Conservation (phyloP, 2,888 invertebrate genomes). For the Caenorhabditis sp. region DNA sequence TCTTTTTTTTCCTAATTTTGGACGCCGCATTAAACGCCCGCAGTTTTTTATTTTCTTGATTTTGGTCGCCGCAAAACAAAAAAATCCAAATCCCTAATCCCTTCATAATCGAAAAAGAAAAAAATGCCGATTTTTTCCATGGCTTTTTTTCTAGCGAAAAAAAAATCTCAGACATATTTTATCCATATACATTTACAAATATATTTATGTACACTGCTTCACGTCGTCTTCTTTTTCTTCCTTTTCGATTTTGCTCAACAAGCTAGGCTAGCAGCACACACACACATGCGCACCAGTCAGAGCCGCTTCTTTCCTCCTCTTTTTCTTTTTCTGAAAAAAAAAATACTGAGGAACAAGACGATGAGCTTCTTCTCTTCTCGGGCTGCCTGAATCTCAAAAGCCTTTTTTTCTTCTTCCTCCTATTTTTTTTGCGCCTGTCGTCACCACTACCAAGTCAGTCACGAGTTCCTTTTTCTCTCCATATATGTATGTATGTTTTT, state of each 20-base stretch:
- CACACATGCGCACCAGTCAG: slow-evolving; percentile 4
- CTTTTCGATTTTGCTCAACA: slow-evolving; percentile 42
- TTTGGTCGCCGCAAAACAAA: too few species aligned
- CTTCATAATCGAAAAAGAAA: too few species aligned
- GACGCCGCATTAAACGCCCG: too few species aligned
- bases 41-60: too few species aligned
- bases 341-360: slow-evolving; percentile 10
- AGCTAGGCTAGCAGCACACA: slow-evolving; percentile 15
- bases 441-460: background rate
- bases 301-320: background rate
- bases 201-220: slow-evolving; percentile 2
- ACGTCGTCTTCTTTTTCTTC: slow-evolving; percentile 6
- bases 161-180: too few species aligned
- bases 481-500: background rate
- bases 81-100: too few species aligned
- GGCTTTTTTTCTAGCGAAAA: too few species aligned
- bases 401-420: background rate
- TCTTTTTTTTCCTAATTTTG: too few species aligned
- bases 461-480: background rate
- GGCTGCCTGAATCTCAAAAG: background rate
- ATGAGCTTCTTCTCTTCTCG: slow-evolving; percentile 7
- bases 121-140: too few species aligned
- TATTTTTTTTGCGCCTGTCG: background rate
- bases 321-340: background rate
- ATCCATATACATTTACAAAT: background rate